These are phyloP conservation scores for Hepsetus odoe DNA, from an alignment of 2,113 vertebrate genomes.

Conservation along the genomic window DNA sequence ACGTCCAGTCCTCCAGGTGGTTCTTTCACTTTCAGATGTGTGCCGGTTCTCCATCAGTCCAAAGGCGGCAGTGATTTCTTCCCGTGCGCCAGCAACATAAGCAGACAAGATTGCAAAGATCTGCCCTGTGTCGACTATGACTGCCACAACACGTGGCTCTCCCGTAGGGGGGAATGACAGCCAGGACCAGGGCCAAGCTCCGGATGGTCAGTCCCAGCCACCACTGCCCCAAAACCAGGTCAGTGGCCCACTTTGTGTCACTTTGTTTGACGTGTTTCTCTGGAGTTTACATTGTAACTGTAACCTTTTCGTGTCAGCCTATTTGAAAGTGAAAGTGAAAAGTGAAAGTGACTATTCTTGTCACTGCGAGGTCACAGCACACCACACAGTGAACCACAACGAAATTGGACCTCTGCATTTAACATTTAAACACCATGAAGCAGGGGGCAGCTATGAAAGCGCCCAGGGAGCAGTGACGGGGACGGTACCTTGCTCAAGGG, in stretches of 20 bases:
- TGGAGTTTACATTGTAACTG: not conserved
- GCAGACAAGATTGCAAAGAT: conserved; percentile 99
- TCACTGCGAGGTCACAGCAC: too few relatives aligned
- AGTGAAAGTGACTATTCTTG: too few relatives aligned
- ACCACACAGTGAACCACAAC: too few relatives aligned
- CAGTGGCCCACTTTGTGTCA: conserved; percentile 45
- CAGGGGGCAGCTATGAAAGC: too few relatives aligned
- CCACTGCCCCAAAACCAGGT: conserved; percentile 99
- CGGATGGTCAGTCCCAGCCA: conserved; percentile 97
- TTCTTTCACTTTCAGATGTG: conserved; percentile 91
- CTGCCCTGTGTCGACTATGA: conserved; percentile 99
- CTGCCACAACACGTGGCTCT: conserved; percentile 99
- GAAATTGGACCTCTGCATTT: too few relatives aligned
- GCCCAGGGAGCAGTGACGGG: too few relatives aligned
- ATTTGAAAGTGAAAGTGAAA: not conserved
- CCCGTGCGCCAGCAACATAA: conserved; percentile 95
- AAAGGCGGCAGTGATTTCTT: conserved; percentile 98
- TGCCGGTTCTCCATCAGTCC: conserved; percentile 90
- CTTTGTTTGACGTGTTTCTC: not conserved
- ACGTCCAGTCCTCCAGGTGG: conserved; percentile 94
- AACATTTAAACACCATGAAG: too few relatives aligned
- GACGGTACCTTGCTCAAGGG: too few relatives aligned
- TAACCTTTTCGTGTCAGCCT: not conserved
- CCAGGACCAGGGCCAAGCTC: conserved; percentile 99
- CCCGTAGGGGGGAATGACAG: conserved; percentile 99